Conservation (phyloP, 2,113 vertebrate species). For the Ailuropoda melanoleuca region DNA sequence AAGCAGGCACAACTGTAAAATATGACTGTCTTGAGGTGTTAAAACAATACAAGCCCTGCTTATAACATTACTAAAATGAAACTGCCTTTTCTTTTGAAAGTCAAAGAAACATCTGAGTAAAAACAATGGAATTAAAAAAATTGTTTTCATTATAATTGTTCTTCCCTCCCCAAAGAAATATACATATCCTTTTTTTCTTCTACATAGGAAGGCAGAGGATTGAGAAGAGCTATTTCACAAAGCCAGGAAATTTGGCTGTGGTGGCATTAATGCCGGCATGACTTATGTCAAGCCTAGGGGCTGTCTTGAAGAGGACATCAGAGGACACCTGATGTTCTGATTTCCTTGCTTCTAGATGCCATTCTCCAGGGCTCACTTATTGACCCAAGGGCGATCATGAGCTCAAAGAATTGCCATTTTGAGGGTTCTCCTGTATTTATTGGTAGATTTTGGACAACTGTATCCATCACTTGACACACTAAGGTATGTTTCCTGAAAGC, state of each 20-base stretch:
- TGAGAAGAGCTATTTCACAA: not conserved
- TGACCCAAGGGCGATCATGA: not conserved
- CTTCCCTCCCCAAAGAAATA: slow-evolving; percentile 8
- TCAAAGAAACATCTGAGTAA: slow-evolving; percentile 27
- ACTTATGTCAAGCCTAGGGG: not conserved
- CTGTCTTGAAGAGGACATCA: not conserved
- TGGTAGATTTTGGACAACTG: not conserved
- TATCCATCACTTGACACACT: not conserved
- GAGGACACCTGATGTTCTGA: not conserved
- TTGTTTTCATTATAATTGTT: slow-evolving; percentile 51
- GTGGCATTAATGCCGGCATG: not conserved
- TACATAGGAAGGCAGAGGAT: not conserved
- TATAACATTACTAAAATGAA: slow-evolving; percentile 48
- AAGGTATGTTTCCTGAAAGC: not conserved
- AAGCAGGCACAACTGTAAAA: slow-evolving; percentile 43
- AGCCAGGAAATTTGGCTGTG: not conserved
- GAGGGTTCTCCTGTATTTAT: not conserved
- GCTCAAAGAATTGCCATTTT: not conserved
- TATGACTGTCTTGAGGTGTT: slow-evolving; percentile 35
- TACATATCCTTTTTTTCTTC: not conserved
- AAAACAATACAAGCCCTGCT: not conserved
- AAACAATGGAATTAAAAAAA: not conserved
- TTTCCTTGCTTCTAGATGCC: not conserved
- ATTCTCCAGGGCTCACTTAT: not conserved
- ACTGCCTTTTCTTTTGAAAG: slow-evolving; percentile 60